phyloP scores from a whole-genome alignment of 1,140 invertebrate species.

The Telenomus remus region DNA sequence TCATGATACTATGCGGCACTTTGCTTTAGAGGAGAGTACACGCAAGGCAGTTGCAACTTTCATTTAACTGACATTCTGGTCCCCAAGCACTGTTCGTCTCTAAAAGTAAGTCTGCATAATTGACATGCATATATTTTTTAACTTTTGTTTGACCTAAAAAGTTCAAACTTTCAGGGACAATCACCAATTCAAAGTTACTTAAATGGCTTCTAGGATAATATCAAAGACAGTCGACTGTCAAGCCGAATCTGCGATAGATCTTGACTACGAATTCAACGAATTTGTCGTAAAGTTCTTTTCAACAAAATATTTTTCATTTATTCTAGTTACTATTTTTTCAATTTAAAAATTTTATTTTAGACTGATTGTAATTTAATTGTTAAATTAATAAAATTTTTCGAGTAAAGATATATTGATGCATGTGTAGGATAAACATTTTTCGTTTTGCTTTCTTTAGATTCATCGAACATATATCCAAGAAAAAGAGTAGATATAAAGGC shows the following conservation, averaged over 20 bases:
- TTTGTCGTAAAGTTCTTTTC: not conserved
- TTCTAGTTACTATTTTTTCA: not conserved
- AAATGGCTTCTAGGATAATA: constrained; percentile 19
- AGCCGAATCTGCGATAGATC: not conserved
- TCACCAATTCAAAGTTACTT: constrained; percentile 25
- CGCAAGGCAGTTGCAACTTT: constrained; percentile 21
- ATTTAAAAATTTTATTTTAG: too few relatives aligned
- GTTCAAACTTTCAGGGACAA: constrained; percentile 44
- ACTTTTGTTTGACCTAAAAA: constrained; percentile 14
- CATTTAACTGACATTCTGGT: constrained; percentile 13
- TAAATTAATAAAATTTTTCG: too few relatives aligned
- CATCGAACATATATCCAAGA: constrained; percentile 7
- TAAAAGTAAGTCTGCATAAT: constrained; percentile 26
- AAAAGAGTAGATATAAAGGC: constrained; percentile 31
- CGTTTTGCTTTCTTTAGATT: constrained; percentile 17
- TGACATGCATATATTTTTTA: constrained; percentile 23
- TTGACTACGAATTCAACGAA: not conserved
- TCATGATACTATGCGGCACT: constrained; percentile 45
- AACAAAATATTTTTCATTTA: too few relatives aligned
- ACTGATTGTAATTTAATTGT: not conserved
- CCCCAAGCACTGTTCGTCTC: constrained; percentile 21
- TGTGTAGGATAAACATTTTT: constrained; percentile 30
- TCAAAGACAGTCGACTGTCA: constrained; percentile 17
- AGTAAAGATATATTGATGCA: too few relatives aligned
- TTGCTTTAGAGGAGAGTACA: constrained; percentile 10